Percentiles rank a stretch among this genome's conserved stretches.
Conservation (phyloP, 2,888 invertebrate species). For the Apodemia duryi region DNA sequence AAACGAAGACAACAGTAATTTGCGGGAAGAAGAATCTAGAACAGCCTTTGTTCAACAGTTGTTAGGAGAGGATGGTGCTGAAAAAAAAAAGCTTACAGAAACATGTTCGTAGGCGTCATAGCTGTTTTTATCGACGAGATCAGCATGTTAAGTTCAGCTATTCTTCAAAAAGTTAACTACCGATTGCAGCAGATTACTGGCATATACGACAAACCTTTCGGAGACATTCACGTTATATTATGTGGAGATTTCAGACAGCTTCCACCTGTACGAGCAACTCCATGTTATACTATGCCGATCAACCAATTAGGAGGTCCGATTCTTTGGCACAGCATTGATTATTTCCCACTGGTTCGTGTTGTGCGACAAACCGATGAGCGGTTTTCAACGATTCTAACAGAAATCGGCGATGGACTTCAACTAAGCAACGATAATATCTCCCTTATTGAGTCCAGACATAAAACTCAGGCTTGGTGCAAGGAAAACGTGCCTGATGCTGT, state of each 20-base stretch:
- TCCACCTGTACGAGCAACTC: conserved; percentile 43
- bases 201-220: conserved; percentile 30
- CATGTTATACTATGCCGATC: conserved; percentile 35
- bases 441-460: conserved; percentile 38
- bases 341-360: conserved; percentile 39
- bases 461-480: conserved; percentile 33
- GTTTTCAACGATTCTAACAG: conserved; percentile 41
- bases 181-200: conserved; percentile 31
- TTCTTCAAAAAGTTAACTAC: conserved; percentile 25
- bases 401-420: conserved; percentile 37
- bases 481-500: conserved; percentile 35
- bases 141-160: conserved; percentile 34
- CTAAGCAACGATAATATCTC: conserved; percentile 31
- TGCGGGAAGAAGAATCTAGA: too few species aligned
- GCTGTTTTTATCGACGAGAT: conserved; percentile 34
- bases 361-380: conserved; percentile 41
- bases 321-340: conserved; percentile 41
- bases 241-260: conserved; percentile 38
- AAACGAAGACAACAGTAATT: too few species aligned
- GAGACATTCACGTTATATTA: conserved; percentile 30
- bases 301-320: conserved; percentile 34
- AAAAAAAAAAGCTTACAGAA: conserved; percentile 24
- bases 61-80: too few species aligned
- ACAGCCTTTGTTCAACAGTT: too few species aligned
- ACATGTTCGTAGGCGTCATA: conserved; percentile 31